phyloP scores from a whole-genome alignment of 2,113 vertebrate genomes.

The Tychaedon coryphoeus region DNA sequence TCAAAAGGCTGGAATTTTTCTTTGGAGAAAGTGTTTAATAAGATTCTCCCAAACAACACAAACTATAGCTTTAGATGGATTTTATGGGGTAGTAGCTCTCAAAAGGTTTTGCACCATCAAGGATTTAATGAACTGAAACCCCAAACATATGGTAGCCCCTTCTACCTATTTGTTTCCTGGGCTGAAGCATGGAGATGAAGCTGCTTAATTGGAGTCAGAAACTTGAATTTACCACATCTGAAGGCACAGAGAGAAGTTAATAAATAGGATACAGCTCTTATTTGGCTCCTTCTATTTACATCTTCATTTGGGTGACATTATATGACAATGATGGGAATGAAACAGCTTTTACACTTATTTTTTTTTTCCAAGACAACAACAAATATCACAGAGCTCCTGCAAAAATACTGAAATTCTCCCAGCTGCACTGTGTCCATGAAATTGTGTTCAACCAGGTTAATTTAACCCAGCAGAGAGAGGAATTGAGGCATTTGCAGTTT shows the following conservation, averaged over 20 bases:
- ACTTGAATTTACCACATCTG: not conserved
- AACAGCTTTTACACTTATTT: not conserved
- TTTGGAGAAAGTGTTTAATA: conserved; percentile 72
- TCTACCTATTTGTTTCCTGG: not conserved
- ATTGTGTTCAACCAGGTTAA: not conserved
- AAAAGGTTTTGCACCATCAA: not conserved
- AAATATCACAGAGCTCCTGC: not conserved
- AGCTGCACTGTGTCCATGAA: not conserved
- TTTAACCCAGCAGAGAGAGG: not conserved
- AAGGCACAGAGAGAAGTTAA: not conserved
- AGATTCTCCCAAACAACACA: conserved; percentile 59
- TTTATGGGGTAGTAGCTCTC: not conserved
- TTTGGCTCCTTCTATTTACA: not conserved
- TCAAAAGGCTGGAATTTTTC: conserved; percentile 64
- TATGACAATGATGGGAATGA: not conserved
- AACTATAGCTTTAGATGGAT: not conserved
- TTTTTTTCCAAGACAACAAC: not conserved
- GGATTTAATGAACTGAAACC: conserved; percentile 15
- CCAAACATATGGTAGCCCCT: not conserved
- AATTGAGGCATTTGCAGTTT: rapidly evolving
- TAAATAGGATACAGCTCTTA: not conserved
- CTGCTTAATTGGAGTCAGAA: conserved; percentile 10
- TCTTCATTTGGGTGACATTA: not conserved
- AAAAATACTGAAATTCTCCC: not conserved
- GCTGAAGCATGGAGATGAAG: not conserved